Percentiles rank a stretch among this genome's conserved stretches.
Evolutionary conservation across 1,140 invertebrate species (phyloP).

Genomic region (Copidosoma floridanum): DNA sequence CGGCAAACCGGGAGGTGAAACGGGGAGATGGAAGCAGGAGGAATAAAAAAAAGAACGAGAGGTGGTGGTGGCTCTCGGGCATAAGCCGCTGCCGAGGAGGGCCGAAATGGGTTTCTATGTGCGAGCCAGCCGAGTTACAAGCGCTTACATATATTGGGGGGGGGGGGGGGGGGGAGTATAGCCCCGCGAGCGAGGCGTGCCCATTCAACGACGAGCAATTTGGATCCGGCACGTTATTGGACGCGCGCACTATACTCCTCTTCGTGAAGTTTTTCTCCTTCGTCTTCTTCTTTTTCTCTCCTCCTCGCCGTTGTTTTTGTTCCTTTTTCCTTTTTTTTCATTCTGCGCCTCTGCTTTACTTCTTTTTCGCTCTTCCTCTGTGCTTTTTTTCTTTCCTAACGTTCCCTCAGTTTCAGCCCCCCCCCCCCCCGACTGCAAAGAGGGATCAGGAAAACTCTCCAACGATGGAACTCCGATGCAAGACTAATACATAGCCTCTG

Average conservation of each 20-base stretch:
- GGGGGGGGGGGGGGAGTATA: not conserved
- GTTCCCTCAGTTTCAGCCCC: not conserved
- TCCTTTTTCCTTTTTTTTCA: slow-evolving; percentile 36
- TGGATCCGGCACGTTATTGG: slow-evolving; percentile 28
- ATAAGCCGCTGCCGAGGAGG: slow-evolving; percentile 24
- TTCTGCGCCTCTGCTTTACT: slow-evolving; percentile 26
- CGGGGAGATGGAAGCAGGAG: not conserved
- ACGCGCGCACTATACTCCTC: slow-evolving; percentile 20
- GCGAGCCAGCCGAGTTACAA: slow-evolving; percentile 40
- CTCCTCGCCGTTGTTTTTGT: not conserved
- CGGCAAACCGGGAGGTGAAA: not conserved
- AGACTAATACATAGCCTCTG: too few species aligned
- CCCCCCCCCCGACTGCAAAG: too few species aligned
- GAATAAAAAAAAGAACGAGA: slow-evolving; percentile 9
- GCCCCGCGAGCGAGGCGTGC: slow-evolving; percentile 17
- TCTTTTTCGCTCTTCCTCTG: slow-evolving; percentile 17
- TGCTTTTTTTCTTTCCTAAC: slow-evolving; percentile 36
- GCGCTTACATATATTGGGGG: not conserved
- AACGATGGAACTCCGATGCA: too few species aligned
- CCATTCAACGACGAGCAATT: slow-evolving; percentile 25
- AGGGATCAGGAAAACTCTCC: too few species aligned
- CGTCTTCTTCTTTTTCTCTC: not conserved
- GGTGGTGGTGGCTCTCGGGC: not conserved
- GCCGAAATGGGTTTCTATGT: slow-evolving; percentile 41
- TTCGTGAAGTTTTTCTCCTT: slow-evolving; percentile 12